phyloP scores from a whole-genome alignment of 2,113 vertebrate genomes.

The Elgaria multicarinata region DNA sequence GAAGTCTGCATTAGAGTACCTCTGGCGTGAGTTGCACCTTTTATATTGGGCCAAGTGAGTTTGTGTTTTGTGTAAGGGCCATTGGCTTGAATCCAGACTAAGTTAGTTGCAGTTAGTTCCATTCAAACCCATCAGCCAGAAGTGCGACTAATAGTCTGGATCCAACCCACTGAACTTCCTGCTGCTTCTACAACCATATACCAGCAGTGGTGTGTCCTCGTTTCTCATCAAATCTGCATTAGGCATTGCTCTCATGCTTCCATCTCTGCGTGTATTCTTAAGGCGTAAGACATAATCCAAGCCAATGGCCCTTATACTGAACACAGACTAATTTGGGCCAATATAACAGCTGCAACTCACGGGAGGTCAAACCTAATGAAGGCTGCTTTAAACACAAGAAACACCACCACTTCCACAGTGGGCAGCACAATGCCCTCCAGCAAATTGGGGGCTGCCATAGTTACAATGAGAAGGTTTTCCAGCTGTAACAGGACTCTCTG shows the following conservation, averaged over 20 bases:
- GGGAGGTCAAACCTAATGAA: not conserved
- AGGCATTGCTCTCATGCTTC: too few relatives aligned
- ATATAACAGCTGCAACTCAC: not conserved
- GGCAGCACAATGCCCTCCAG: not conserved
- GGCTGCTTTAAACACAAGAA: not conserved
- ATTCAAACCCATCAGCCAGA: too few relatives aligned
- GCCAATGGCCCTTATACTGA: not conserved
- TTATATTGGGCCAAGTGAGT: too few relatives aligned
- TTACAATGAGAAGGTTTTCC: not conserved
- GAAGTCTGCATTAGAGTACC: too few relatives aligned
- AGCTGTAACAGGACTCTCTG: not conserved
- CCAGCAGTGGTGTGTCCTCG: too few relatives aligned
- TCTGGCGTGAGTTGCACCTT: too few relatives aligned
- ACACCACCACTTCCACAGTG: not conserved
- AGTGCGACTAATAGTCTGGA: not conserved
- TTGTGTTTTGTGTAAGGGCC: too few relatives aligned
- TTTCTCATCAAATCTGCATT: too few relatives aligned
- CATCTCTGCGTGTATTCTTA: too few relatives aligned
- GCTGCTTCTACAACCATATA: too few relatives aligned
- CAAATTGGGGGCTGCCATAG: not conserved
- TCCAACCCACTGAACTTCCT: too few relatives aligned
- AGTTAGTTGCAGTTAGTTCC: slow-evolving; percentile 4
- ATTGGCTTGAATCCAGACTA: not conserved
- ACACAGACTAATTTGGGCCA: not conserved
- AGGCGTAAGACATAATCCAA: too few relatives aligned